Evolutionary conservation across 2,113 vertebrate genomes (phyloP).

Genomic region (Esox niger): DNA sequence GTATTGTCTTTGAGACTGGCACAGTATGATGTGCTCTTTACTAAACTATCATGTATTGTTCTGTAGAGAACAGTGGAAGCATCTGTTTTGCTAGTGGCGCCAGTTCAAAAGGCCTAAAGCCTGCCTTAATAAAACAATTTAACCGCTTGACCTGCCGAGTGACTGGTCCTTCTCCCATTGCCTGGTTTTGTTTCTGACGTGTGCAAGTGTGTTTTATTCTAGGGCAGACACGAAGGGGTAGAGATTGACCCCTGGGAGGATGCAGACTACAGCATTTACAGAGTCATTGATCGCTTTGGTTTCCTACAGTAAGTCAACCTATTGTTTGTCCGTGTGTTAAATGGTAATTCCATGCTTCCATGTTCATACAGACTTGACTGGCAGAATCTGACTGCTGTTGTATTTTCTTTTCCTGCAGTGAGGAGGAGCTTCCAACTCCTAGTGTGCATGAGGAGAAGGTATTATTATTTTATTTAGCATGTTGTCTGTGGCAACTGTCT

Average conservation of each 20-base stretch:
- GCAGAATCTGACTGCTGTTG: background rate
- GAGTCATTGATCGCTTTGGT: constrained; percentile 83
- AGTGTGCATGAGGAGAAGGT: constrained; percentile 87
- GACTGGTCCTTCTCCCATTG: background rate
- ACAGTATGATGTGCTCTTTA: too few species aligned
- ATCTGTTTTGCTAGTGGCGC: too few species aligned
- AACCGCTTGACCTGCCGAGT: too few species aligned
- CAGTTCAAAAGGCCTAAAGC: too few species aligned
- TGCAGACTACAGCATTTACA: constrained; percentile 77
- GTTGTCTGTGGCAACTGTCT: too few species aligned
- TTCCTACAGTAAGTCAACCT: constrained; percentile 79
- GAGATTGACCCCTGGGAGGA: constrained; percentile 84
- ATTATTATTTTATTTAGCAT: too few species aligned
- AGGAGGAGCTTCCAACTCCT: constrained; percentile 79
- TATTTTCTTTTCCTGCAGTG: constrained; percentile 59
- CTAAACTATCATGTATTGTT: too few species aligned
- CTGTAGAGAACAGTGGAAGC: too few species aligned
- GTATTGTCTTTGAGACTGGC: too few species aligned
- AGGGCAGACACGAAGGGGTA: constrained; percentile 80
- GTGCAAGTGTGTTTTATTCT: constrained; percentile 18
- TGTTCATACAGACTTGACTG: background rate
- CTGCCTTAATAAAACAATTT: too few species aligned
- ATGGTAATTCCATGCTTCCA: background rate
- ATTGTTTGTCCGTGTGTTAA: background rate
- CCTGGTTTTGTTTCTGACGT: background rate